Evolutionary conservation across 2,113 vertebrate species (phyloP), one percentile per base, ranked within the genome.

Genomic region (Boulengeromyrus knoepffleri): DNA sequence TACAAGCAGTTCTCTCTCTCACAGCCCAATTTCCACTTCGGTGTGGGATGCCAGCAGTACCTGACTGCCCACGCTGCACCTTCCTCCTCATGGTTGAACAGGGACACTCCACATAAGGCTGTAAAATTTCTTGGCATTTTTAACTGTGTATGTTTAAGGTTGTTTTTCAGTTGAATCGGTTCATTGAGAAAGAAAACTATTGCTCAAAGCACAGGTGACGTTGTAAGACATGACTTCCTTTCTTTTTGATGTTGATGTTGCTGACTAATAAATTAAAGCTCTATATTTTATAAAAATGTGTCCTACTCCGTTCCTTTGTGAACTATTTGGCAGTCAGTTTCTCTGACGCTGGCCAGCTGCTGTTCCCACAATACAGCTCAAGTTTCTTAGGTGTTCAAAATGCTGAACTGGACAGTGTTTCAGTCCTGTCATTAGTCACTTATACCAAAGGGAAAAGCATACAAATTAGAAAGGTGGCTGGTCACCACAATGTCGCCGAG

Each of bases 251-350:
- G 93, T 95, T 94, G 93, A 93, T 94, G 95, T 96, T 95, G 94
- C 95, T 92, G 93, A 95, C 95, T 96, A 96, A 96, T 96, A 96
- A 96, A 96, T 96, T 95, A 96, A 96, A 96, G 96, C 94, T 96
- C 94, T 96, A 96, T 96, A 96, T 96, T 96, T 96, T 95, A 94
- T 96, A 53, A 87, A 96, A 94, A 95, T 93, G 91, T 0, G 21
- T 93, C 93, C 92, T 92, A 92, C 90, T 92, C 90, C 90, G 13
- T 87, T 91, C 56, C 21, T 74, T 49, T 87, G 12, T 47, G 49
- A 77, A 36, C 27, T 19, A 10, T 36, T 50, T 39, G 45, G 83
- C 45, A 56, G 13, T 77, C 7, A 10, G 83, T 58, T 10, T 12
- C 39, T 88, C 36, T n/a, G 42, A 58, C 85, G 80, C 88, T 88